A percentile compares a stretch with the other conserved stretches of the same genome.
phyloP scores from a whole-genome alignment of 2,113 vertebrate genomes.

The Nibea coibor region DNA sequence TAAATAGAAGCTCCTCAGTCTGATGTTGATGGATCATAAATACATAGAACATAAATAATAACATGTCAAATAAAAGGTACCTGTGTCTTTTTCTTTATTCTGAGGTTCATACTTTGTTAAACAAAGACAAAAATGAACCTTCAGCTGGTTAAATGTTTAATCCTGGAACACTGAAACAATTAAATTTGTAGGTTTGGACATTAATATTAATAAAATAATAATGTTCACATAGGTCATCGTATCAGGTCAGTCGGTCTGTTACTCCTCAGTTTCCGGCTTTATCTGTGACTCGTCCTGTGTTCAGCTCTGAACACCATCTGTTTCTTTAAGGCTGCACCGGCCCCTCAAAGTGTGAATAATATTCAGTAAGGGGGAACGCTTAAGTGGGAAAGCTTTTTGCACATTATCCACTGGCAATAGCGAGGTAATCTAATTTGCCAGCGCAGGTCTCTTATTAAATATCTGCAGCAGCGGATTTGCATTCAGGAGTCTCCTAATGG shows the following conservation, averaged over 20 bases:
- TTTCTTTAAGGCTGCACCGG: constrained; percentile 70
- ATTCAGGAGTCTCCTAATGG: constrained; percentile 88
- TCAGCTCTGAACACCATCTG: constrained; percentile 38
- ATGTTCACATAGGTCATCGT: neutral
- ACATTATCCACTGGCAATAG: constrained; percentile 95
- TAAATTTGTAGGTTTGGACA: neutral
- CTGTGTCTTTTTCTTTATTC: too few species aligned
- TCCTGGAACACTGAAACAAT: neutral
- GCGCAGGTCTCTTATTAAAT: constrained; percentile 89
- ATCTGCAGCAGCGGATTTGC: constrained; percentile 89
- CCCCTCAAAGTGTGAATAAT: constrained; percentile 92
- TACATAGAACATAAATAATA: too few species aligned
- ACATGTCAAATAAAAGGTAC: neutral
- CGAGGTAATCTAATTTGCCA: constrained; percentile 89
- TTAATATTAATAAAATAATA: neutral
- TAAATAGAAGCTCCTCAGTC: too few species aligned
- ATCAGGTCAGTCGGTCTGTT: neutral
- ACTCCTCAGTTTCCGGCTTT: neutral
- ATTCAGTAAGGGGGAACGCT: constrained; percentile 88
- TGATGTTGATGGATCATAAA: too few species aligned
- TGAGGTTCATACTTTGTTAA: too few species aligned
- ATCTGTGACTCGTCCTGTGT: constrained; percentile 26
- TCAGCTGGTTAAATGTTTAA: neutral
- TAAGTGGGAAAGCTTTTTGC: constrained; percentile 95
- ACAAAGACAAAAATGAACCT: neutral